Base-by-base conservation (phyloP, 1,140 invertebrate species). In the Trachymyrmex cornetzi region DNA sequence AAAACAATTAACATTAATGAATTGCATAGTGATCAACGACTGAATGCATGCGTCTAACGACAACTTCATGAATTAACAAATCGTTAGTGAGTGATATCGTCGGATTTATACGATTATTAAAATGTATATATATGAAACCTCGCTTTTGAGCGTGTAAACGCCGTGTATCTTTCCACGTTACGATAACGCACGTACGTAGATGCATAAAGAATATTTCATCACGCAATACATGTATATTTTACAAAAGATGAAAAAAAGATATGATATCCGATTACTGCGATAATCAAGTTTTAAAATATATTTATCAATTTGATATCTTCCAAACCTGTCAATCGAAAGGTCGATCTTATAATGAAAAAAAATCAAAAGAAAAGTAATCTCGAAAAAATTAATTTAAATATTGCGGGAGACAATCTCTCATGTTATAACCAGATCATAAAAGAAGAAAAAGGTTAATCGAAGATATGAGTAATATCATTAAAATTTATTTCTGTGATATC, bases 171-270 rank as follows among this genome's bases (percentile, higher is more conserved):
- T 63, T 44, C 34, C 34, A 53, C 30, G 9, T 67, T 53, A 30
- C 77, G 77, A 80, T 80, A 80, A 80, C 44, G 44, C 19, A 44
- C 44, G 61, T 61, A 19, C 50, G 59, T 63, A 67, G n/a, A 53
- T 66, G 77, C 63, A 55, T 24, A 24, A 67, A 27, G 12, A 79
- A 50, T 38, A 53, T 79, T 27, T 66, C n/a, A 38, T 67, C 77
- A 64, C n/a, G 3, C n/a, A 16, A 44, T n/a, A 34, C 5, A 30
- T 3, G n/a, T 30, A 38, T 64, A 48, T 64, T 66, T 79, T 48
- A 64, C 1, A 6, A 64, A 63, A 80, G 50, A 67, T 48, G 16
- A 34, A n/a, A 50, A 11, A 22, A 55, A 80, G n/a, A 66, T 79
- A 67, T 53, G 30, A 69, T 34, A 67, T 2, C 64, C n/a, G 2